Percentiles rank a stretch among this genome's conserved stretches.
These are phyloP conservation scores for Unio delphinus DNA, from an alignment of 2,888 invertebrate species.

Conservation along the genomic window DNA sequence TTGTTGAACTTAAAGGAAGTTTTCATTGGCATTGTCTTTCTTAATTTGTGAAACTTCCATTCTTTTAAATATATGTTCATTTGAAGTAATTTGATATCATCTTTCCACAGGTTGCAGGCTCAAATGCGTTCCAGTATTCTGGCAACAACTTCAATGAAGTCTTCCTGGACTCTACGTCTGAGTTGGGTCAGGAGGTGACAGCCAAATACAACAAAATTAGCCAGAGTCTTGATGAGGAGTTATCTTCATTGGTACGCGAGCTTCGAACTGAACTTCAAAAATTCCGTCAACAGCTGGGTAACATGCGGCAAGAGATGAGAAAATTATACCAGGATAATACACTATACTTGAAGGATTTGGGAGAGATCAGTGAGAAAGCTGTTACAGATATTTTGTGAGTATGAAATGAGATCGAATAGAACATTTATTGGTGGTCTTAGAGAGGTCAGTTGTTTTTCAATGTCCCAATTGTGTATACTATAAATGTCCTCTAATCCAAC, in stretches of 20 bases:
- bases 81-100: too few species aligned
- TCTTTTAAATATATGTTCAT: too few species aligned
- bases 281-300: slow-evolving; percentile 31
- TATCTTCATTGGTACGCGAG: slow-evolving; percentile 32
- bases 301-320: slow-evolving; percentile 35
- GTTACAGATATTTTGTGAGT: slow-evolving; percentile 38
- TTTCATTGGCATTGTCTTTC: too few species aligned
- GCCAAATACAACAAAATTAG: slow-evolving; percentile 43
- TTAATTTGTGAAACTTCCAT: too few species aligned
- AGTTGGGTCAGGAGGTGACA: slow-evolving; percentile 35
- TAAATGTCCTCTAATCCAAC: too few species aligned
- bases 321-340: slow-evolving; percentile 49
- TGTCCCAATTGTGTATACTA: too few species aligned
- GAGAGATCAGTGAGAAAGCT: slow-evolving; percentile 23
- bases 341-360: slow-evolving; percentile 44
- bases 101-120: too few species aligned
- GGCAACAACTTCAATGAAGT: slow-evolving; percentile 25
- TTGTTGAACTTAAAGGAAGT: too few species aligned
- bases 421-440: too few species aligned
- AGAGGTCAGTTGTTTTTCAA: too few species aligned
- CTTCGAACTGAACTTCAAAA: slow-evolving; percentile 33
- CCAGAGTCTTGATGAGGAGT: slow-evolving; percentile 42
- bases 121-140: slow-evolving; percentile 23
- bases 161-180: slow-evolving; percentile 18
- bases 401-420: neutral